These are phyloP conservation scores for Lasioglossum baleicum DNA, from an alignment of 1,140 invertebrate species.

Conservation along the genomic window DNA sequence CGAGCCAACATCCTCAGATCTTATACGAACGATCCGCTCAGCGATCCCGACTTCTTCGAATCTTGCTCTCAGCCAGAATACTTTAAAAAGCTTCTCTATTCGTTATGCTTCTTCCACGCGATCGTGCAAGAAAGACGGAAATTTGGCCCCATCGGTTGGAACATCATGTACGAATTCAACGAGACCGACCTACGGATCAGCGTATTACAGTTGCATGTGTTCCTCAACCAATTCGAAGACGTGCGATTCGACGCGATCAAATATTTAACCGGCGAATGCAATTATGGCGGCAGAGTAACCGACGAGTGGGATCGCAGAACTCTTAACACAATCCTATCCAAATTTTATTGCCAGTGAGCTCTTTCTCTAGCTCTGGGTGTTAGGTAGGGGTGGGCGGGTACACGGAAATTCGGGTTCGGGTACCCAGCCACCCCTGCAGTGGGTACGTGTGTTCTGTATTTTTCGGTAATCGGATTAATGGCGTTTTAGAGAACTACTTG, in stretches of 20 bases:
- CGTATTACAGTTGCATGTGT: constrained; percentile 92
- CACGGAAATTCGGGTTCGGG: no score
- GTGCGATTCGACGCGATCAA: constrained; percentile 93
- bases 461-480: not conserved
- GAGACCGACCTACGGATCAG: constrained; percentile 95
- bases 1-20: constrained; percentile 88
- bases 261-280: constrained; percentile 97
- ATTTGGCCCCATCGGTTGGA: constrained; percentile 97
- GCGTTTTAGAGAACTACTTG: constrained; percentile 62
- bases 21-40: constrained; percentile 92
- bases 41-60: constrained; percentile 92
- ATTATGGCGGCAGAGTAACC: constrained; percentile 97
- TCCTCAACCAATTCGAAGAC: constrained; percentile 91
- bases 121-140: constrained; percentile 93
- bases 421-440: no score
- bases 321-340: constrained; percentile 89
- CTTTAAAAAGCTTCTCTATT: constrained; percentile 94
- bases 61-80: constrained; percentile 86
- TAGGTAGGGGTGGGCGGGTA: no score
- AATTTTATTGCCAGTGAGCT: constrained; percentile 86
- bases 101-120: constrained; percentile 97
- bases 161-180: constrained; percentile 97
- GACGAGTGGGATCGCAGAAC: constrained; percentile 96
- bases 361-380: no score
- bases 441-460: no score